Base-by-base conservation (phyloP, 1,140 invertebrate genomes). In the Sycophaga agraensis region DNA sequence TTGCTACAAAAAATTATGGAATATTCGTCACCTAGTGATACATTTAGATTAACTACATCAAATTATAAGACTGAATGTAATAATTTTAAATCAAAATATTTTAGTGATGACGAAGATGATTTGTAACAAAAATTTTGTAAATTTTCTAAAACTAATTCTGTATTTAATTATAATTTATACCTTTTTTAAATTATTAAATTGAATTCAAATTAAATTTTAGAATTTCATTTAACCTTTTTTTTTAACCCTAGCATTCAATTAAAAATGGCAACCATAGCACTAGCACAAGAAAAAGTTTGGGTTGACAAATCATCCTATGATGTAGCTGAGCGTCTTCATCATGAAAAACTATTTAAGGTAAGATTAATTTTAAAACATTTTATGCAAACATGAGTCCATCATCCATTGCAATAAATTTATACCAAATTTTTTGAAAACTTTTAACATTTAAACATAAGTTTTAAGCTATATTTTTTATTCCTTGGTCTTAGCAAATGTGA, bases 241-340 rank as follows among this genome's bases (percentile, higher is more conserved):
- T 31, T 31, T 31, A 31, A 11, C 28, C 11, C 11, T 31, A 31
- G 65, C 60, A 58, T 50, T 14, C 26, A 26, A 21, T 57, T n/a
- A 68, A 74, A 68, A 62, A 76, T 73, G 75, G 64, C 71, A 31
- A 43, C 62, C 48, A 61, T 64, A 57, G 69, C 75, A 63, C 64
- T 82, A 45, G 65, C 75, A 55, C 71, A 73, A 43, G 83, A 84
- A 64, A 79, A 73, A 61, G 70, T 84, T 19, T 85, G 84, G 84
- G 70, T 79, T 45, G 77, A 83, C 14, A 83, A 84, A 66, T 73
- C 76, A 53, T 70, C 74, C 17, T 84, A 79, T 68, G 83, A 84
- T 46, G 80, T 77, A 75, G 83, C 84, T 34, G 83, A 85, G 67
- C 69, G 78, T 12, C 61, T 72, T 16, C 77, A 82, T 67, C 78